phyloP scores from a whole-genome alignment of 1,140 invertebrate species.

The Muscidifurax raptorellus region DNA sequence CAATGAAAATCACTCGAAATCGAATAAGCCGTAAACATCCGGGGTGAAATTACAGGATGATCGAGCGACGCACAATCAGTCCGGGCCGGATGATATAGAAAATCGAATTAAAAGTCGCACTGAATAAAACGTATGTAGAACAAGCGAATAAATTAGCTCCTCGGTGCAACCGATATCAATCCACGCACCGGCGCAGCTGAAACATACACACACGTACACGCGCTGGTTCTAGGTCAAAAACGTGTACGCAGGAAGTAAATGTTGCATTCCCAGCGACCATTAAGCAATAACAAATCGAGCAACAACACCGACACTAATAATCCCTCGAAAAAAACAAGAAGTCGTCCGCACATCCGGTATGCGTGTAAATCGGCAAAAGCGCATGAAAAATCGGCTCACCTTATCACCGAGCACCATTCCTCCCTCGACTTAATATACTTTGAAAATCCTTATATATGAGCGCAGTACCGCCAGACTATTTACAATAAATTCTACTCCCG shows the following conservation, averaged over 20 bases:
- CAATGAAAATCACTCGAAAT: too few relatives aligned
- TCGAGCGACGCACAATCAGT: too few relatives aligned
- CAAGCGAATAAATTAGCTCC: constrained; percentile 21
- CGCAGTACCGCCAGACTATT: not conserved
- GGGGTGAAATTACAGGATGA: too few relatives aligned
- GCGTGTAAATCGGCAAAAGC: not conserved
- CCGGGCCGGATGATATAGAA: too few relatives aligned
- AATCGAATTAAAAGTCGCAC: too few relatives aligned
- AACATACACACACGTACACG: not conserved
- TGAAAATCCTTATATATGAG: not conserved
- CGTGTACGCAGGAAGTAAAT: not conserved
- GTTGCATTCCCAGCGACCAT: not conserved
- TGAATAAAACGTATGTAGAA: constrained; percentile 10
- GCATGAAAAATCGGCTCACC: constrained; percentile 25
- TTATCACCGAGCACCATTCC: constrained; percentile 22
- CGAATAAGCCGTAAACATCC: too few relatives aligned
- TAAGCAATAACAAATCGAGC: not conserved
- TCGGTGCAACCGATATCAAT: not conserved
- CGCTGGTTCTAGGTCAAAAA: constrained; percentile 9
- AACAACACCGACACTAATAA: not conserved
- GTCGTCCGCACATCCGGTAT: not conserved
- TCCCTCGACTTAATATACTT: not conserved
- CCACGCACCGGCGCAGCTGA: not conserved
- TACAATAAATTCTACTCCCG: not conserved
- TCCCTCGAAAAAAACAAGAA: not conserved